phyloP scores from a whole-genome alignment of 1,140 invertebrate genomes.

The Diabrotica undecimpunctata region DNA sequence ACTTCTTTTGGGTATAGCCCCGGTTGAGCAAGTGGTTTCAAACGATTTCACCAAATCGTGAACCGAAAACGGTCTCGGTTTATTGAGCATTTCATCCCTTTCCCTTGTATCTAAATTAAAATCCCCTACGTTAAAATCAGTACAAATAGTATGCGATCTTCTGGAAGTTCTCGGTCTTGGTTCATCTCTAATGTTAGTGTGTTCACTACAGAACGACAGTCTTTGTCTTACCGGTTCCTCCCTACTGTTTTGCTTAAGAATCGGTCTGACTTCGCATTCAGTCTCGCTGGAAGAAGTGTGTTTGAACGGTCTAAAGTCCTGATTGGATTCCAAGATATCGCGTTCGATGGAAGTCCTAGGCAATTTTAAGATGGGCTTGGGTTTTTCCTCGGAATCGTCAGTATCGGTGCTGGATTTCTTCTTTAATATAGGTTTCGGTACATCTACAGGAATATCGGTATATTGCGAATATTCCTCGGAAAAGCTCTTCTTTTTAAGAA shows the following conservation, averaged over 20 bases:
- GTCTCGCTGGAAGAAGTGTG: slow-evolving; percentile 27
- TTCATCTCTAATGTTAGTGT: slow-evolving; percentile 32
- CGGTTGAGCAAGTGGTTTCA: slow-evolving; percentile 38
- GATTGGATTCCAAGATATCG: slow-evolving; percentile 22
- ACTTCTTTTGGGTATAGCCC: slow-evolving; percentile 49
- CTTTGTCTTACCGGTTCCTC: slow-evolving; percentile 55
- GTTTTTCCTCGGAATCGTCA: slow-evolving; percentile 68
- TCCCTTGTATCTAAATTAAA: slow-evolving; percentile 25
- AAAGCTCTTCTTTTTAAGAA: slow-evolving; percentile 75
- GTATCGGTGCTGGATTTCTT: slow-evolving; percentile 78
- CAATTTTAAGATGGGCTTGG: slow-evolving; percentile 76
- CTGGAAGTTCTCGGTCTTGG: slow-evolving; percentile 28
- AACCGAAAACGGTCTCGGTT: slow-evolving; percentile 39
- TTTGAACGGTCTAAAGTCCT: slow-evolving; percentile 23
- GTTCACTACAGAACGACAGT: slow-evolving; percentile 54
- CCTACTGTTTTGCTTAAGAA: slow-evolving; percentile 56
- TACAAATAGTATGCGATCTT: slow-evolving; percentile 38
- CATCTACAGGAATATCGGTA: slow-evolving; percentile 44
- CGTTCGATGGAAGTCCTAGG: slow-evolving; percentile 52
- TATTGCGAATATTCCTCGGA: slow-evolving; percentile 52
- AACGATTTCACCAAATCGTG: slow-evolving; percentile 42
- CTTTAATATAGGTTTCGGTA: slow-evolving; percentile 74
- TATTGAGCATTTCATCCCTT: slow-evolving; percentile 31
- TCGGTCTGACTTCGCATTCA: slow-evolving; percentile 53
- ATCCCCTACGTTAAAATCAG: slow-evolving; percentile 33